A percentile compares a stretch with the other conserved stretches of the same genome.
Evolutionary conservation across 2,797 vertebrate genomes (phyloP).

Genomic region (Epinephelus awoara): DNA sequence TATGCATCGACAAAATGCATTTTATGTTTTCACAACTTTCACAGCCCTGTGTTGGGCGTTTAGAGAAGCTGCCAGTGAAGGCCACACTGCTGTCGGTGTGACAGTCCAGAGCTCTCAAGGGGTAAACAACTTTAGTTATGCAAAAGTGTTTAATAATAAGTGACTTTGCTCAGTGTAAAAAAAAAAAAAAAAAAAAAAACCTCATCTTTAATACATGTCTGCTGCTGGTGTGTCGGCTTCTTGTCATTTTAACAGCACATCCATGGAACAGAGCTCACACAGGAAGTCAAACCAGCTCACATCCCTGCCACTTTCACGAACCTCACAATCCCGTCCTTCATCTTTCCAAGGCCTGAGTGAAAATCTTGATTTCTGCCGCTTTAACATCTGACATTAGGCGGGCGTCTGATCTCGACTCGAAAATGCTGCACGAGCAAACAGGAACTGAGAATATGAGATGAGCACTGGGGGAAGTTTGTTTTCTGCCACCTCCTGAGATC

Average conservation of each 20-base stretch:
- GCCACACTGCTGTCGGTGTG: conserved; percentile 27
- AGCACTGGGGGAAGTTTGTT: conserved; percentile 66
- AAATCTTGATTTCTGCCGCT: conserved; percentile 54
- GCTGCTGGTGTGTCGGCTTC: conserved; percentile 53
- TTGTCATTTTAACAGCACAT: conserved; percentile 60
- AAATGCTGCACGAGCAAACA: conserved; percentile 59
- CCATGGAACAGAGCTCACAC: conserved; percentile 36
- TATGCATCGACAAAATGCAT: conserved; percentile 16
- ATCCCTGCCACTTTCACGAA: conserved; percentile 33
- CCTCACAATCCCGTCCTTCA: conserved; percentile 42
- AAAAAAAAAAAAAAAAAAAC: background rate
- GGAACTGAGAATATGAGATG: conserved; percentile 64
- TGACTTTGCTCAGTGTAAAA: conserved; percentile 43
- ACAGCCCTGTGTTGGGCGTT: background rate
- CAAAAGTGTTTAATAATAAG: conserved; percentile 64
- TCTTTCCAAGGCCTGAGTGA: conserved; percentile 55
- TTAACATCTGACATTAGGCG: conserved; percentile 65
- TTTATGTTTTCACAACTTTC: conserved; percentile 23
- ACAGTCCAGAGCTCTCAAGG: conserved; percentile 36
- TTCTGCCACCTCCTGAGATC: conserved; percentile 68
- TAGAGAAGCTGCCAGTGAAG: conserved; percentile 12
- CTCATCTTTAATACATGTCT: conserved; percentile 68
- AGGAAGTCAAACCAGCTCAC: conserved; percentile 52
- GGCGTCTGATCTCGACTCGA: conserved; percentile 52
- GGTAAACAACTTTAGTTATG: conserved; percentile 61